phyloP scores from a whole-genome alignment of 2,113 vertebrate genomes.

The Nestor notabilis region DNA sequence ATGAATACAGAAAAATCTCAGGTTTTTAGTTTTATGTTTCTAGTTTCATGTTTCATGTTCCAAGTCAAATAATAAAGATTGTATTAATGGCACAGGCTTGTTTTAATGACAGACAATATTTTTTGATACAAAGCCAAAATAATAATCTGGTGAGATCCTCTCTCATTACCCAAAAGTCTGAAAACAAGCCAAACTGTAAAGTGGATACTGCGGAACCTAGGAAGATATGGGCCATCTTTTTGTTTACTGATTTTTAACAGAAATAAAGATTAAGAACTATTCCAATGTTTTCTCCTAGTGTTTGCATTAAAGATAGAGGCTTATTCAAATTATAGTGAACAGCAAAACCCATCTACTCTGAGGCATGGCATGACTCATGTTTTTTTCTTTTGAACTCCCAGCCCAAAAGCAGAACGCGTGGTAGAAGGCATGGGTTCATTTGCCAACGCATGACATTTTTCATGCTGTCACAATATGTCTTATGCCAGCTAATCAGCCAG shows the following conservation, averaged over 20 bases:
- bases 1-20: background rate
- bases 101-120: background rate
- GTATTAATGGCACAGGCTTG: background rate
- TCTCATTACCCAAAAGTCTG: background rate
- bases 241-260: background rate
- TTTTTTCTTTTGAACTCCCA: slow-evolving; percentile 36
- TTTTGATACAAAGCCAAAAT: slow-evolving; percentile 21
- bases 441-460: slow-evolving; percentile 69
- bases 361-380: slow-evolving; percentile 66
- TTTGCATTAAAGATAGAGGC: slow-evolving; percentile 45
- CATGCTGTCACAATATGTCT: slow-evolving; percentile 48
- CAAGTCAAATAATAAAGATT: background rate
- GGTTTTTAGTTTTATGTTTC: background rate
- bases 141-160: background rate
- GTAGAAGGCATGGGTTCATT: slow-evolving; percentile 29
- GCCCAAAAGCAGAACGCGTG: slow-evolving; percentile 53
- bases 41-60: background rate
- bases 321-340: slow-evolving; percentile 56
- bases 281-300: slow-evolving; percentile 35
- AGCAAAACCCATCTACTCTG: slow-evolving; percentile 58
- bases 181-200: background rate
- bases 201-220: background rate
- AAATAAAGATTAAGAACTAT: slow-evolving; percentile 52
- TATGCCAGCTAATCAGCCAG: slow-evolving; percentile 54
- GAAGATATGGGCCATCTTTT: background rate